Evolutionary conservation across 2,113 vertebrate species (phyloP).

Genomic region (Gavia stellata): DNA sequence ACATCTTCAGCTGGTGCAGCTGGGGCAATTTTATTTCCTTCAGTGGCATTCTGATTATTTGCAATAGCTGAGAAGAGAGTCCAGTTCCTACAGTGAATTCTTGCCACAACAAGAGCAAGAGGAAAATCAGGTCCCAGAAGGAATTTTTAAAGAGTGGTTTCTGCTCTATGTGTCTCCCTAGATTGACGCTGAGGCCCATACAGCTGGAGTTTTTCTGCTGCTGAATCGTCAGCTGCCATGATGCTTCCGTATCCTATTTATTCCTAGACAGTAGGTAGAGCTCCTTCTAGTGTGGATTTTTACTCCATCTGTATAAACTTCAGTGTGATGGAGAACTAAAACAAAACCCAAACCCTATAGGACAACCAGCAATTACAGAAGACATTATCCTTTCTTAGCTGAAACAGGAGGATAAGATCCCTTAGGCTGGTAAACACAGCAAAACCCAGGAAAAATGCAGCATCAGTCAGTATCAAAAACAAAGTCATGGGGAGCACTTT

Average conservation of each 20-base stretch:
- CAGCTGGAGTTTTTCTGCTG: neutral
- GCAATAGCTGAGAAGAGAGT: neutral
- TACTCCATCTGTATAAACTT: neutral
- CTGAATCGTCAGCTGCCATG: neutral
- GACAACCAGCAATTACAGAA: neutral
- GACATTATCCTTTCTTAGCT: neutral
- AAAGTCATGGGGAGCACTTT: neutral
- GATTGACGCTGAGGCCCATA: neutral
- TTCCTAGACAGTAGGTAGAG: neutral
- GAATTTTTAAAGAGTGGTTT: neutral
- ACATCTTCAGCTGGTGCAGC: neutral
- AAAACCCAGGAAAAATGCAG: neutral
- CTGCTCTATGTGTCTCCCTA: neutral
- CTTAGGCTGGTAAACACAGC: neutral
- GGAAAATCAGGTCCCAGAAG: neutral
- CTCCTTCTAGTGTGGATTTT: neutral
- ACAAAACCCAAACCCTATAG: neutral
- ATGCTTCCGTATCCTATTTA: neutral
- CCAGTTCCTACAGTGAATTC: neutral
- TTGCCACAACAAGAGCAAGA: neutral
- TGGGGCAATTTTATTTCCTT: neutral
- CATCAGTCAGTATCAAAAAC: neutral
- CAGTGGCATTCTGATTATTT: neutral
- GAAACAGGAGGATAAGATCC: neutral
- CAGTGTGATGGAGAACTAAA: neutral